Base-by-base conservation (phyloP, 2,113 vertebrate genomes). In the Paradoxurus hermaphroditus region DNA sequence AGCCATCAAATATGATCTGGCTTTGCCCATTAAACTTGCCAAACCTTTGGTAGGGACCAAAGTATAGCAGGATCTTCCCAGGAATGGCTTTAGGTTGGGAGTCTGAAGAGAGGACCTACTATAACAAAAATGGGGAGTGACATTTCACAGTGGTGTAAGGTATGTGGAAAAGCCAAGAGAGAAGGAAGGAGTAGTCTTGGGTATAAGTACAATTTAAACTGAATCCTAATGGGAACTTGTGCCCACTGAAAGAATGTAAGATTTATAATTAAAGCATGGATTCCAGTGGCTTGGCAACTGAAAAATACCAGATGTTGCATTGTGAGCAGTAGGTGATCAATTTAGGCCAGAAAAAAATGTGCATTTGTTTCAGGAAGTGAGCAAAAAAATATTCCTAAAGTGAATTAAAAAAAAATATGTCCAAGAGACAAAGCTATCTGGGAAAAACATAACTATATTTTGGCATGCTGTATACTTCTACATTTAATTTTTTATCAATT, bases 331-430 rank as follows among this genome's bases (percentile, higher is more conserved):
- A 88, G 44, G 27, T 75, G 82, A 97, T 97, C 31, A 59, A 59
- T 94, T 83, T 49, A 49, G 81, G n/a, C 27, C 41, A 31, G 36
- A 46, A 75, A 46, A 75, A 46, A 56, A 72, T 41, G 56, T 44
- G n/a, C 18, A 89, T 75, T 94, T 90, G 21, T 95, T 98, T 46
- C 41, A 82, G 21, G 39, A 77, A 86, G 56, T 82, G 25, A 88
- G 59, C n/a, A 83, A 79, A 84, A 44, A 85, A 85, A 34, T 27
- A 31, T 83, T 7, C 46, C 34, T 92, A 62, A 73, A 70, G 53
- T 86, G 67, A 94, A 84, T 78, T 73, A 3, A 63, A 81, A 63
- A 73, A 86, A 84, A 51, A 44, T 39, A 86, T 70, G 44, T 44
- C 27, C 36, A 79, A 87, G 44, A 92, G 70, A 94, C 56, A 81